These are phyloP conservation scores for Eumerus sabulonum DNA, from an alignment of 2,888 invertebrate genomes.

Conservation along the genomic window DNA sequence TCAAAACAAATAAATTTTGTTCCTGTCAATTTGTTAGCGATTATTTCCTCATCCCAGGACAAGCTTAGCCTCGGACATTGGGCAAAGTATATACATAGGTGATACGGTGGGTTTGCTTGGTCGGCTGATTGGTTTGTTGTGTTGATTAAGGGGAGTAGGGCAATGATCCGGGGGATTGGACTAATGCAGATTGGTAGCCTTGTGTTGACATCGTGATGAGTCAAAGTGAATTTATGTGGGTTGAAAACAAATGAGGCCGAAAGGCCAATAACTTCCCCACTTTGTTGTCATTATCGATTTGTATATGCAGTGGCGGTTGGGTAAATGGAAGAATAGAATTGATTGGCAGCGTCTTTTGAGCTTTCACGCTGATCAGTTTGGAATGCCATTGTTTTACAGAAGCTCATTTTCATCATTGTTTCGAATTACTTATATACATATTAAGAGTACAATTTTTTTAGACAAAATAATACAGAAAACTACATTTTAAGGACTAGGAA, in stretches of 20 bases:
- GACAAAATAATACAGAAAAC: too few species aligned
- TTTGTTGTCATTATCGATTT: slow-evolving; percentile 50
- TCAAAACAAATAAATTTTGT: slow-evolving; percentile 50
- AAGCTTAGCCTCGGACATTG: background rate
- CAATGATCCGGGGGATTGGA: slow-evolving; percentile 26
- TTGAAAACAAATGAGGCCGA: slow-evolving; percentile 58
- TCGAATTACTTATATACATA: too few species aligned
- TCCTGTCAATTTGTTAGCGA: slow-evolving; percentile 47
- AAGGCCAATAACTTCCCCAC: slow-evolving; percentile 61
- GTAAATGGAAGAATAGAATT: background rate
- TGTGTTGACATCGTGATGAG: slow-evolving; percentile 47
- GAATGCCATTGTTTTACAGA: too few species aligned
- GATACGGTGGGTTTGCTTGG: too few species aligned
- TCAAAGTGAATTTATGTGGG: slow-evolving; percentile 63
- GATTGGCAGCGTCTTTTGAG: background rate
- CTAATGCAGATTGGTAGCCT: slow-evolving; percentile 47
- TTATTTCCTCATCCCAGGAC: slow-evolving; percentile 1
- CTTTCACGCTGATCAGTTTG: too few species aligned
- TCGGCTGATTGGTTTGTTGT: background rate
- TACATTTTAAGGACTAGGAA: too few species aligned
- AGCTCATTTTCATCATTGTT: too few species aligned
- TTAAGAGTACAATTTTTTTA: too few species aligned
- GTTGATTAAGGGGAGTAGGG: slow-evolving; percentile 46
- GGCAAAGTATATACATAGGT: background rate
- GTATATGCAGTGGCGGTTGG: slow-evolving; percentile 2